Evolutionary conservation across 2,797 vertebrate genomes (phyloP).

Genomic region (Sebastes melanostomus): DNA sequence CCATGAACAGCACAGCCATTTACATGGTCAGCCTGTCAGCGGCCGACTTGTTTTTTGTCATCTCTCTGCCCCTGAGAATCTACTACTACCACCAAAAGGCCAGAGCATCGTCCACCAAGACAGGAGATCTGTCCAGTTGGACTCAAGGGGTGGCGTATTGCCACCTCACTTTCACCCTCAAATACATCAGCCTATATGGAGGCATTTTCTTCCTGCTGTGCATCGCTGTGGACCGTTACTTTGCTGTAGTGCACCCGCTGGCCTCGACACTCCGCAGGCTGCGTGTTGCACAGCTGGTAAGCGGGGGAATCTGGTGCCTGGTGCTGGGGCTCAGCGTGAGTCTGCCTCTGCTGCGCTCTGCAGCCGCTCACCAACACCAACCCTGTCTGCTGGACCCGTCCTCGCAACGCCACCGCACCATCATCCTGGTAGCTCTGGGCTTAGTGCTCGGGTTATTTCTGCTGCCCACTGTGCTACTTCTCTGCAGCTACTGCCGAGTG

Average conservation of each 20-base stretch:
- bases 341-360: slow-evolving; percentile 66
- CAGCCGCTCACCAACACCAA: slow-evolving; percentile 34
- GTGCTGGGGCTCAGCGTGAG: slow-evolving; percentile 74
- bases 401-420: slow-evolving; percentile 48
- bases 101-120: not conserved
- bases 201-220: slow-evolving; percentile 83
- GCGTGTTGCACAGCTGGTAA: slow-evolving; percentile 64
- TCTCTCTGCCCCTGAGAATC: slow-evolving; percentile 80
- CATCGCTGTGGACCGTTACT: slow-evolving; percentile 80
- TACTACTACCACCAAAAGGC: slow-evolving; percentile 76
- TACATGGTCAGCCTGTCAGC: slow-evolving; percentile 77
- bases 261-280: slow-evolving; percentile 32
- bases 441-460: slow-evolving; percentile 72
- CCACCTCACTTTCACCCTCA: slow-evolving; percentile 78
- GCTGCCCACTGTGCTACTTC: slow-evolving; percentile 70
- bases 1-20: slow-evolving; percentile 71
- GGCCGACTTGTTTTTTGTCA: slow-evolving; percentile 76
- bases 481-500: slow-evolving; percentile 80
- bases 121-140: slow-evolving; percentile 32
- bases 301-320: slow-evolving; percentile 76
- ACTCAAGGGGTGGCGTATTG: slow-evolving; percentile 63
- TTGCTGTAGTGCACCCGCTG: slow-evolving; percentile 76
- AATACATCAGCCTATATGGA: slow-evolving; percentile 83
- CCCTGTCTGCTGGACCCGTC: slow-evolving; percentile 74
- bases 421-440: slow-evolving; percentile 72